Evolutionary conservation across 2,113 vertebrate genomes (phyloP).

Genomic region (Anser brachyrhynchus): DNA sequence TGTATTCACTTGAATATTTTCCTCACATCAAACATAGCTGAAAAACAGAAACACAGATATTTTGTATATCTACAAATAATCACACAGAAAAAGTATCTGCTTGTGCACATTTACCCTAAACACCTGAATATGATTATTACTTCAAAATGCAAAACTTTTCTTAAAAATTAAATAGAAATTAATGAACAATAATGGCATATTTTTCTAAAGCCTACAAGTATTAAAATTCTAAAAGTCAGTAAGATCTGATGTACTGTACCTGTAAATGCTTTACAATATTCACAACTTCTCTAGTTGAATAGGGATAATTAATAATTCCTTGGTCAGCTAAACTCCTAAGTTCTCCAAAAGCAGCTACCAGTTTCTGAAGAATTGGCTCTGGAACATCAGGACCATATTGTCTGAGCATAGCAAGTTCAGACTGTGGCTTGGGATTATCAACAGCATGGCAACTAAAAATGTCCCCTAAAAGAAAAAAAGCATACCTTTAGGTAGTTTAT

Average conservation of each 20-base stretch:
- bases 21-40: background rate
- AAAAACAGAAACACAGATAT: background rate
- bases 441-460: constrained; percentile 98
- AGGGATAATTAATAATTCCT: constrained; percentile 95
- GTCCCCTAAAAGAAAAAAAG: constrained; percentile 81
- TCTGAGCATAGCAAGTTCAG: constrained; percentile 93
- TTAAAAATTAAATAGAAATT: background rate
- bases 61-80: background rate
- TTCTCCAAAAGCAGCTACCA: constrained; percentile 95
- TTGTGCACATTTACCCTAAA: background rate
- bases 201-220: background rate
- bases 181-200: background rate
- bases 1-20: background rate
- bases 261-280: constrained; percentile 97
- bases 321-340: constrained; percentile 93
- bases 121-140: background rate
- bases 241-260: constrained; percentile 71
- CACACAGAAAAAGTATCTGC: background rate
- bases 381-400: constrained; percentile 92
- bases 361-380: constrained; percentile 84
- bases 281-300: constrained; percentile 97
- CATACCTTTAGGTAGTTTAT: background rate
- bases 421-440: constrained; percentile 93
- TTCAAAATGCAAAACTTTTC: background rate
- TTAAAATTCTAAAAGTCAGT: background rate